Conservation (phyloP, 1,140 invertebrate genomes). For the Dendrolimus punctatus region DNA sequence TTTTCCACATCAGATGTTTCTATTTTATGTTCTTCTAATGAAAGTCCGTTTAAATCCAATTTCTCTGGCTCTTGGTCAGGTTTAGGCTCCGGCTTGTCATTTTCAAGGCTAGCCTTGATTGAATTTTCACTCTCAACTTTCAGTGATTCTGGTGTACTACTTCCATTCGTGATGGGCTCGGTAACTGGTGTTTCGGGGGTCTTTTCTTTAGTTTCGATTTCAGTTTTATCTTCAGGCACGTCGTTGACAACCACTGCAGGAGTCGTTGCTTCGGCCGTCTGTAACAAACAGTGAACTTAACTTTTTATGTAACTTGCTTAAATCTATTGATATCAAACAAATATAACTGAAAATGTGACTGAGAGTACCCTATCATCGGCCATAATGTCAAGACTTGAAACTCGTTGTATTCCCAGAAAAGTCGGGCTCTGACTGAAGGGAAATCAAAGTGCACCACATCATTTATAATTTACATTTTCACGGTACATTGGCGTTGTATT, state of each 20-base stretch:
- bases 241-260: conserved; percentile 41
- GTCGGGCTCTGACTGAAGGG: conserved; percentile 37
- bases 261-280: conserved; percentile 42
- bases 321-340: neutral
- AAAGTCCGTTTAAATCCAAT: conserved; percentile 60
- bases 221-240: conserved; percentile 37
- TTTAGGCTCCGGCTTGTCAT: conserved; percentile 40
- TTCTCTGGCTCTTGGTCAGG: conserved; percentile 44
- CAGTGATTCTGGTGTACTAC: conserved; percentile 59
- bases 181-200: conserved; percentile 67
- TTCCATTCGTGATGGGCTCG: conserved; percentile 67
- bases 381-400: conserved; percentile 19
- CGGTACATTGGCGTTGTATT: conserved; percentile 39
- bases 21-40: conserved; percentile 50
- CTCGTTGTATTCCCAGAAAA: conserved; percentile 14
- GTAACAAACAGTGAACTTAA: conserved; percentile 21
- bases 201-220: conserved; percentile 51
- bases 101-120: conserved; percentile 21
- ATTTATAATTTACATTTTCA: conserved; percentile 41
- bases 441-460: conserved; percentile 19
- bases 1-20: conserved; percentile 30
- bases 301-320: too few relatives aligned
- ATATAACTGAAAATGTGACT: conserved; percentile 7
- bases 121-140: conserved; percentile 48
- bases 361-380: conserved; percentile 34